These are phyloP conservation scores for Hanleya hanleyi DNA, from an alignment of 2,888 invertebrate genomes.

Conservation along the genomic window DNA sequence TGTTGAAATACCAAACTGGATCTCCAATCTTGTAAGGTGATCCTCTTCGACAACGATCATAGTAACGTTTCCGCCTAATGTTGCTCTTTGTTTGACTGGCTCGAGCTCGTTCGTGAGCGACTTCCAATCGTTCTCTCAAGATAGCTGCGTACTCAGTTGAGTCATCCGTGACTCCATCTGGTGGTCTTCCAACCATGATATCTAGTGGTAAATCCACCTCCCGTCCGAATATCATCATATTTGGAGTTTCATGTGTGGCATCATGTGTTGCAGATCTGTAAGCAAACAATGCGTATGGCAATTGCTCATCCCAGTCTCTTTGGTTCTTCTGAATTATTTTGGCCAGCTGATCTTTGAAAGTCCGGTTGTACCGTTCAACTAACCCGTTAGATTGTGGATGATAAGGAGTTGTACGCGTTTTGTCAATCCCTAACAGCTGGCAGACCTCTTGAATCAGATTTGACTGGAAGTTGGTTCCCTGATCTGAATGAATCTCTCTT, in stretches of 20 bases:
- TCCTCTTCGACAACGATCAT: neutral
- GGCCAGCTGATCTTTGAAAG: conserved; percentile 23
- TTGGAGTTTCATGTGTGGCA: conserved; percentile 13
- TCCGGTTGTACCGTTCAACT: conserved; percentile 30
- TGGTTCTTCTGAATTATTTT: conserved; percentile 23
- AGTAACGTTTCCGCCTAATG: neutral
- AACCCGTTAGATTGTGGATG: conserved; percentile 35
- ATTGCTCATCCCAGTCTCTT: conserved; percentile 28
- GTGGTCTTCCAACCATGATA: conserved; percentile 11
- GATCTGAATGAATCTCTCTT: conserved; percentile 29
- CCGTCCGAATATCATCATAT: conserved; percentile 16
- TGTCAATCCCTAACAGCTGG: conserved; percentile 20
- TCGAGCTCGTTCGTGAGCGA: neutral
- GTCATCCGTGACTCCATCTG: neutral
- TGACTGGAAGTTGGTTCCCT: conserved; percentile 28
- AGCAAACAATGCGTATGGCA: conserved; percentile 17
- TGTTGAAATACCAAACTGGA: neutral
- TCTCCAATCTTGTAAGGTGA: neutral
- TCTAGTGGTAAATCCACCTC: conserved; percentile 22
- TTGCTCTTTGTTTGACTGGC: neutral
- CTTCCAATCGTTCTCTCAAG: neutral
- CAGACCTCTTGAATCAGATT: conserved; percentile 22
- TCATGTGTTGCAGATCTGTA: no score
- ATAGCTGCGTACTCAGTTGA: neutral
- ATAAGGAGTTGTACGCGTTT: conserved; percentile 34